Evolutionary conservation across 2,888 invertebrate species (phyloP).

Genomic region (Protophormia terraenovae): DNA sequence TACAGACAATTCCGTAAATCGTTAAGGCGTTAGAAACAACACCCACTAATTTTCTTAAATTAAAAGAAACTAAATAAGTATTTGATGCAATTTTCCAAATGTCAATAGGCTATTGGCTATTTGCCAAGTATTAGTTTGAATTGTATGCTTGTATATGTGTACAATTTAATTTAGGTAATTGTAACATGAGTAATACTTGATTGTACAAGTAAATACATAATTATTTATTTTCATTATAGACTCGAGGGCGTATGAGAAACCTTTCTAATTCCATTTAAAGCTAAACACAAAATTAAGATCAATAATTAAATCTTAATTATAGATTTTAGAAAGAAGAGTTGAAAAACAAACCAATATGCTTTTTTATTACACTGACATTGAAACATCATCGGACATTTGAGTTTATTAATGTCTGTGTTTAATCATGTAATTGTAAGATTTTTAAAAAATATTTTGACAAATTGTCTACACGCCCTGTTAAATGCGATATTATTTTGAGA

Average conservation of each 20-base stretch:
- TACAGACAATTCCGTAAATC: constrained; percentile 51
- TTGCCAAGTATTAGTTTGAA: constrained; percentile 15
- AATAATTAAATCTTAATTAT: constrained; percentile 33
- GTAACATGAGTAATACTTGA: constrained; percentile 48
- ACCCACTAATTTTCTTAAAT: constrained; percentile 55
- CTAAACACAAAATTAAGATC: not conserved
- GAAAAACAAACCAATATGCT: not conserved
- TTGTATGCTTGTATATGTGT: not conserved
- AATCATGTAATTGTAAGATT: constrained; percentile 38
- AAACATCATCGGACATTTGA: constrained; percentile 28
- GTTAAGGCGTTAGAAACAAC: constrained; percentile 65
- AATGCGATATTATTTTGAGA: not conserved
- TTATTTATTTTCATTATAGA: not conserved
- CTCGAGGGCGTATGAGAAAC: constrained; percentile 46
- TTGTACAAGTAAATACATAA: too few species aligned
- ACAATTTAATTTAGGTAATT: constrained; percentile 42
- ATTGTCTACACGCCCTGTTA: constrained; percentile 25
- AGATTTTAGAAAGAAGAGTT: not conserved
- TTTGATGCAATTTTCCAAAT: constrained; percentile 55
- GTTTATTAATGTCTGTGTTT: constrained; percentile 26
- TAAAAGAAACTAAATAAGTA: constrained; percentile 10
- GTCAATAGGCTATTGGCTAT: constrained; percentile 63
- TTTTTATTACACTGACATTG: constrained; percentile 46
- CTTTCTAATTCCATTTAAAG: constrained; percentile 24
- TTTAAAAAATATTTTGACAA: constrained; percentile 54